These are phyloP conservation scores for Conops quadrifasciatus DNA, from an alignment of 2,888 invertebrate genomes.

Conservation along the genomic window DNA sequence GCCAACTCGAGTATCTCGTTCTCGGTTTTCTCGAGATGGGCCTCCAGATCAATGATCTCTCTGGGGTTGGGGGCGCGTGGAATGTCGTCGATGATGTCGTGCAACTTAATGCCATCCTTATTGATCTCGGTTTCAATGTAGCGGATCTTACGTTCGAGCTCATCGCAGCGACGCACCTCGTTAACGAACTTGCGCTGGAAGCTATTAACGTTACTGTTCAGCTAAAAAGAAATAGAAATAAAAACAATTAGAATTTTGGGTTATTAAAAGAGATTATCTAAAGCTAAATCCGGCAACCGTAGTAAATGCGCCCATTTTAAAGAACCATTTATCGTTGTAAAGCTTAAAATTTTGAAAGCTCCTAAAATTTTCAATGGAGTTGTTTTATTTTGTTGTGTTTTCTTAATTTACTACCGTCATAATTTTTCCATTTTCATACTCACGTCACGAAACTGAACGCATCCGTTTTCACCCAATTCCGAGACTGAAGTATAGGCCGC, in stretches of 20 bases:
- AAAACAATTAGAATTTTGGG: too few relatives aligned
- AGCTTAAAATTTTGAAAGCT: too few relatives aligned
- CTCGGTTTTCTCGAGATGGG: constrained; percentile 95
- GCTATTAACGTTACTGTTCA: constrained; percentile 81
- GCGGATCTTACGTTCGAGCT: constrained; percentile 82
- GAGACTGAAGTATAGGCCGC: constrained; percentile 94
- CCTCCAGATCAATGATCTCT: constrained; percentile 82
- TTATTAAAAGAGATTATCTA: too few relatives aligned
- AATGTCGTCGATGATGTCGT: constrained; percentile 73
- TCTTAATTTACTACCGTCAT: too few relatives aligned
- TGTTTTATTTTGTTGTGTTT: too few relatives aligned
- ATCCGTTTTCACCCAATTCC: constrained; percentile 93
- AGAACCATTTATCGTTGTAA: too few relatives aligned
- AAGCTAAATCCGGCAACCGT: too few relatives aligned
- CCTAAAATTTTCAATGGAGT: too few relatives aligned
- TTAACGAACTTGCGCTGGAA: constrained; percentile 89
- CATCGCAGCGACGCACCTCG: constrained; percentile 85
- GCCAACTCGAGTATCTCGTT: constrained; percentile 94
- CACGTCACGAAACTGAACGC: constrained; percentile 96
- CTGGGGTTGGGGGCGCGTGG: constrained; percentile 80
- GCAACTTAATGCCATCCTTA: constrained; percentile 79
- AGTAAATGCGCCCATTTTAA: too few relatives aligned
- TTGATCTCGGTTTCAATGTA: constrained; percentile 84
- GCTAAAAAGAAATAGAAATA: constrained; percentile 65
- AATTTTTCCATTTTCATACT: constrained; percentile 64